Evolutionary conservation across 2,113 vertebrate species (phyloP).

Genomic region (Clarias macrocephalus): DNA sequence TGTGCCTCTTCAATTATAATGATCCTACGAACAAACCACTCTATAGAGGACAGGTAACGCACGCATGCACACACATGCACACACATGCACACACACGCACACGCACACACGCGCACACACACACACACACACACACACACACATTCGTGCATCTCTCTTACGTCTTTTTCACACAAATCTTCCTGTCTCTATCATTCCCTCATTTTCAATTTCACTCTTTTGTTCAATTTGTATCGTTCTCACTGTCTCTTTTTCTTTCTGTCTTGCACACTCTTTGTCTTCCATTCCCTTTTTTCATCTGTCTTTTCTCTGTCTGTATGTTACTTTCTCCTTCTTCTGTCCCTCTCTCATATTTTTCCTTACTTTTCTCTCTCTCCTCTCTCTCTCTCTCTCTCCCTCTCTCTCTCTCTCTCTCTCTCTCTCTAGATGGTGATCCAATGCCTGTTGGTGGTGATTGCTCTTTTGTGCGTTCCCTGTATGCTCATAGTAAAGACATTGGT

Average conservation of each 20-base stretch:
- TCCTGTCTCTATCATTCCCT: not conserved
- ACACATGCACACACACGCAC: not conserved
- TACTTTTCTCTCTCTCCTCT: not conserved
- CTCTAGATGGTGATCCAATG: conserved; percentile 83
- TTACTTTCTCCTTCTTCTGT: not conserved
- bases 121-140: not conserved
- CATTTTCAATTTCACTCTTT: not conserved
- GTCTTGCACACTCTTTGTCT: not conserved
- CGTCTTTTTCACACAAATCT: not conserved
- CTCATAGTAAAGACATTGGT: conserved; percentile 90
- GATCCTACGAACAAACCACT: conserved; percentile 79
- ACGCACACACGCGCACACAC: not conserved
- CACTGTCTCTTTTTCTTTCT: not conserved
- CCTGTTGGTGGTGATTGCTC: conserved; percentile 85
- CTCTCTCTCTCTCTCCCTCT: not conserved
- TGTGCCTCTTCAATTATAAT: conserved; percentile 92
- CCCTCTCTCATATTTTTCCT: too few relatives aligned
- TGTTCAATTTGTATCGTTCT: too few relatives aligned
- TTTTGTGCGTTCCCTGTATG: conserved; percentile 93
- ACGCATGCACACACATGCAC: not conserved
- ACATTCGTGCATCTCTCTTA: not conserved
- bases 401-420: not conserved
- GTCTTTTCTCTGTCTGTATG: not conserved
- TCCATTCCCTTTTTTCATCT: not conserved
- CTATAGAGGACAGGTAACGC: conserved; percentile 90